Evolutionary conservation across 2,113 vertebrate species (phyloP).

Genomic region (Ceyx melanurus): DNA sequence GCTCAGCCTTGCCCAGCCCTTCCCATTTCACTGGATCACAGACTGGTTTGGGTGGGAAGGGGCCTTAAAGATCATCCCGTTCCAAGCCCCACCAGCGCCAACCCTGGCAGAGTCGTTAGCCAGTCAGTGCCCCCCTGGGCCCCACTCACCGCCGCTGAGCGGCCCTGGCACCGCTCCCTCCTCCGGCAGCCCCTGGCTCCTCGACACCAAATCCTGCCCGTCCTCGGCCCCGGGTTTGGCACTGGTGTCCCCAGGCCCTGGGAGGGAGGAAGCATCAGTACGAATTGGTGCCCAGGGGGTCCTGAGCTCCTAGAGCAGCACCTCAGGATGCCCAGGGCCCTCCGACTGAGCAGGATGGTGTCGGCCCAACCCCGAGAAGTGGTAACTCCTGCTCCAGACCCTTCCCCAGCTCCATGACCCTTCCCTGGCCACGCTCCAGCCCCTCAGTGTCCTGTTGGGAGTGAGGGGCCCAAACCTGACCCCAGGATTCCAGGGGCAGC

Average conservation of each 20-base stretch:
- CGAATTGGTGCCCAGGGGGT: rapidly evolving
- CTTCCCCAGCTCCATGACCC: no score
- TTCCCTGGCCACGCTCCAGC: no score
- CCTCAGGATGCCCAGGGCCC: neutral
- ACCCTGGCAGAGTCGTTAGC: no score
- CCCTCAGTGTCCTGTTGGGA: no score
- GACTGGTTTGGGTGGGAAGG: neutral
- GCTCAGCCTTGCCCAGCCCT: neutral
- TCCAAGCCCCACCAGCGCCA: no score
- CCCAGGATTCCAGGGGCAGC: no score
- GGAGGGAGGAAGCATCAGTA: neutral
- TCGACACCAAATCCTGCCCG: neutral
- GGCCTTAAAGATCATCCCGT: neutral
- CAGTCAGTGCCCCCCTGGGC: no score
- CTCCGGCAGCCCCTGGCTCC: neutral
- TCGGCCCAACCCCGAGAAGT: neutral
- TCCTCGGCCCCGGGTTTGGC: neutral
- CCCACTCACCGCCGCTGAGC: neutral
- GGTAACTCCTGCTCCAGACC: no score
- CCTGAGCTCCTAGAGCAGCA: neutral
- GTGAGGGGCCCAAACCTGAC: no score
- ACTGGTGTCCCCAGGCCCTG: neutral
- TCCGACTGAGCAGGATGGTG: neutral
- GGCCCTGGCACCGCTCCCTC: neutral
- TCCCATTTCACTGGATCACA: neutral